Evolutionary conservation across 1,140 invertebrate species (phyloP).

Genomic region (Acromyrmex charruanus): DNA sequence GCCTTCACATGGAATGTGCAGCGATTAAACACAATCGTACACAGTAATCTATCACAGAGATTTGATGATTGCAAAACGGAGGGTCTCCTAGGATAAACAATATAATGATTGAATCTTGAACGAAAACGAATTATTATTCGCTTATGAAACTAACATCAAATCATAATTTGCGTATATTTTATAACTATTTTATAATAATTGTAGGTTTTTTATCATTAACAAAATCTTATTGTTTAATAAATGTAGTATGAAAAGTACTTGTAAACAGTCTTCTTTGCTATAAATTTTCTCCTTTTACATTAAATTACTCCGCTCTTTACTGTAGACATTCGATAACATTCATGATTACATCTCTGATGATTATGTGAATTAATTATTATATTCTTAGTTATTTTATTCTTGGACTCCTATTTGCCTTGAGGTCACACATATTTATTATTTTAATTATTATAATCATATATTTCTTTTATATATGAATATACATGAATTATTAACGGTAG

Average conservation of each 20-base stretch:
- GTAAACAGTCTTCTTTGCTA: not conserved
- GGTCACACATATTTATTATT: too few species aligned
- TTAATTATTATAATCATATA: too few species aligned
- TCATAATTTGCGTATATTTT: constrained; percentile 27
- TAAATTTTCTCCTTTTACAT: not conserved
- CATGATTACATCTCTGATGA: not conserved
- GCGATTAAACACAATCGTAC: constrained; percentile 15
- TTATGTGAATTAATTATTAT: not conserved
- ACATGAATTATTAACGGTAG: not conserved
- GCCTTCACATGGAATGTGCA: not conserved
- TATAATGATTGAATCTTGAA: not conserved
- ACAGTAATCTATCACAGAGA: not conserved
- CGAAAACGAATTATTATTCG: not conserved
- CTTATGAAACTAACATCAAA: not conserved
- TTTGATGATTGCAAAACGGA: not conserved
- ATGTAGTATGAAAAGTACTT: not conserved
- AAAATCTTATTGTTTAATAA: not conserved
- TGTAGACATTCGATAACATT: not conserved
- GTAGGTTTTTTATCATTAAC: not conserved
- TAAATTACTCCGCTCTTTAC: not conserved
- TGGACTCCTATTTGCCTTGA: too few species aligned
- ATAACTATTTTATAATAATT: not conserved
- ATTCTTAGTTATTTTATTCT: too few species aligned
- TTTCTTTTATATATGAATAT: not conserved
- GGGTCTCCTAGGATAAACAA: not conserved